These are phyloP conservation scores for Streblospio benedicti DNA, from an alignment of 1,140 invertebrate genomes.

Conservation along the genomic window DNA sequence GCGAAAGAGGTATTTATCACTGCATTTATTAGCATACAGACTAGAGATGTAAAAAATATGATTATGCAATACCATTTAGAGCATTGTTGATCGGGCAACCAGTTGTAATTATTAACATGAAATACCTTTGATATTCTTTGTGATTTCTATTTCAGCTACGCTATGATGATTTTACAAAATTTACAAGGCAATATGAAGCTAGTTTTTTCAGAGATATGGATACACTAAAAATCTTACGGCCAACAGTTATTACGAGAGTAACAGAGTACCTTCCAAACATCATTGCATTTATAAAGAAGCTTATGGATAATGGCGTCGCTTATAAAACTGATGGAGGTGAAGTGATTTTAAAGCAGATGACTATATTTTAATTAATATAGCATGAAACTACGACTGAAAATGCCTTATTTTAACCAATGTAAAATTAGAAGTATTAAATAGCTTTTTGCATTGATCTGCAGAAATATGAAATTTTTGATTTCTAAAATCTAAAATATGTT, in stretches of 20 bases:
- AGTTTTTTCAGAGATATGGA: conserved; percentile 77
- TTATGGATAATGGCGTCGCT: conserved; percentile 58
- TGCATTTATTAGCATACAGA: not conserved
- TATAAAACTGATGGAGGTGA: too few relatives aligned
- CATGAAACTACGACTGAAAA: too few relatives aligned
- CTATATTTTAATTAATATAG: too few relatives aligned
- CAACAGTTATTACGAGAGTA: conserved; percentile 63
- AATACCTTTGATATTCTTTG: conserved; percentile 12
- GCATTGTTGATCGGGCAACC: conserved; percentile 3
- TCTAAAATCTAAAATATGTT: too few relatives aligned
- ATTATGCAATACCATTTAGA: not conserved
- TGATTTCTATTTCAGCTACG: conserved; percentile 28
- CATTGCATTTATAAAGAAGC: conserved; percentile 61
- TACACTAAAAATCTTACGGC: conserved; percentile 60
- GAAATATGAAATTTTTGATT: too few relatives aligned
- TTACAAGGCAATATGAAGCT: conserved; percentile 64
- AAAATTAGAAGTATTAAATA: too few relatives aligned
- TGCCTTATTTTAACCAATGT: too few relatives aligned
- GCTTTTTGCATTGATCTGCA: too few relatives aligned
- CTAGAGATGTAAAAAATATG: too few relatives aligned
- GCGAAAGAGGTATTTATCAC: conserved; percentile 49
- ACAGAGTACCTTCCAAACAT: conserved; percentile 72
- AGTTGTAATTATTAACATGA: not conserved
- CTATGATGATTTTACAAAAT: conserved; percentile 51
- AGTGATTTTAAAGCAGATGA: too few relatives aligned